Evolutionary conservation across 1,140 invertebrate species (phyloP), one percentile per base, ranked within the genome.

Genomic region (Lepidurus arcticus): DNA sequence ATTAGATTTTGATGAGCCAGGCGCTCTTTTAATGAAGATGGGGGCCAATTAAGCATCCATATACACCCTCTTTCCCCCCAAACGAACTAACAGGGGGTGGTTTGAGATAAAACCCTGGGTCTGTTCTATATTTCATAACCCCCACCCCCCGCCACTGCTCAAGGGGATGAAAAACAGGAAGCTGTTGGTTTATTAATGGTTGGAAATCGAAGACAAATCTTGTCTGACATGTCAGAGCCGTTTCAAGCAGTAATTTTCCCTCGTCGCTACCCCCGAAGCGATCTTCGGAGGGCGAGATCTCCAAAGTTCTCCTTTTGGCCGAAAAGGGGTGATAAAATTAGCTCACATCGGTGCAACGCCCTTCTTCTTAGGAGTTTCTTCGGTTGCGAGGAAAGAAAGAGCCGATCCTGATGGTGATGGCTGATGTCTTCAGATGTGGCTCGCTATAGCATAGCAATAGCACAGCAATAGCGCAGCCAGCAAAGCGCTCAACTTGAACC

Each of bases 141-240:
- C 53, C 16, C 16, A 65, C 16, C 21, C 16, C 53, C 16, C 21
- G 45, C 21, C 7, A 65, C n/a, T n/a, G 53, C 53, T 13, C 13
- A 7, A 65, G 53, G 53, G 53, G 21, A n/a, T 7, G 53, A 16
- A 65, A 65, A 65, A 65, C 53, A 65, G 53, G 53, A 65, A 65
- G 53, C 53, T 65, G 53, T 65, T 65, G 53, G 53, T 65, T 65
- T 65, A 65, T 65, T 65, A 65, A 65, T 65, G 53, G 53, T n/a
- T 65, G 53, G 53, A 65, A 65, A 65, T 65, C 53, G 53, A 65
- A 65, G 53, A 65, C 53, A 65, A 65, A 65, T 65, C 53, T 65
- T 21, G 53, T 65, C 53, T 65, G 53, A 65, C 53, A 65, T 65
- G 21, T 65, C 16, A 21, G 21, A 65, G 53, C 53, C 53, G 53